Conservation (phyloP, 2,888 invertebrate species). For the Blera fallax region DNA sequence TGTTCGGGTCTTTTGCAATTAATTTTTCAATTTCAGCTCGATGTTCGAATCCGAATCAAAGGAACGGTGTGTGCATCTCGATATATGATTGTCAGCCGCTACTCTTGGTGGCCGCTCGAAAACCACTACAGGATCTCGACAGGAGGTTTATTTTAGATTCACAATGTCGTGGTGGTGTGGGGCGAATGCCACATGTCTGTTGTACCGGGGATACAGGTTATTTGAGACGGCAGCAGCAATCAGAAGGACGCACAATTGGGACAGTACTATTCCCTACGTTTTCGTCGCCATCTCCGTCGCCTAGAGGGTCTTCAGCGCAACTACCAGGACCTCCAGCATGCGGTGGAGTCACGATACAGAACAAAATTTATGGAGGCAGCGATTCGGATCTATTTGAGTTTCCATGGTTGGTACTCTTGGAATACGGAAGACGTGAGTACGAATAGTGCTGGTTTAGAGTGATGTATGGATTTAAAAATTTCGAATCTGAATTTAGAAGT, state of each 20-base stretch:
- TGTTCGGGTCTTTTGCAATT: conserved; percentile 27
- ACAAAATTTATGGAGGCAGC: conserved; percentile 85
- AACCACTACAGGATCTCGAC: conserved; percentile 74
- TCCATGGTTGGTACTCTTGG: conserved; percentile 87
- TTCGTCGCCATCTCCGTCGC: conserved; percentile 50
- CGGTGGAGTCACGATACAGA: conserved; percentile 80
- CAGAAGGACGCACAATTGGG: conserved; percentile 42
- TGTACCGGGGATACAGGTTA: conserved; percentile 78
- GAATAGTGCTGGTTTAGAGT: no score
- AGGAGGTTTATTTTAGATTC: conserved; percentile 77
- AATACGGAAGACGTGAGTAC: conserved; percentile 82
- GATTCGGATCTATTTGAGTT: conserved; percentile 85
- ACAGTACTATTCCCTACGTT: conserved; percentile 28
- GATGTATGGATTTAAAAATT: no score
- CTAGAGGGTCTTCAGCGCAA: neutral
- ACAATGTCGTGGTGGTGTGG: conserved; percentile 75
- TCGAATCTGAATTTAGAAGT: no score
- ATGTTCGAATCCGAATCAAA: conserved; percentile 82
- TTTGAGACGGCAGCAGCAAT: conserved; percentile 7
- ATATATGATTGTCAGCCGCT: conserved; percentile 78
- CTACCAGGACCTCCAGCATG: conserved; percentile 78
- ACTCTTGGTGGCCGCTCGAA: conserved; percentile 75
- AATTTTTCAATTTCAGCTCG: conserved; percentile 78
- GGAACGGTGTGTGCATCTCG: conserved; percentile 77
- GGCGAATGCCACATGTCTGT: conserved; percentile 78